Evolutionary conservation across 2,888 invertebrate genomes (phyloP).

Genomic region (Caenorhabditis auriculariae): DNA sequence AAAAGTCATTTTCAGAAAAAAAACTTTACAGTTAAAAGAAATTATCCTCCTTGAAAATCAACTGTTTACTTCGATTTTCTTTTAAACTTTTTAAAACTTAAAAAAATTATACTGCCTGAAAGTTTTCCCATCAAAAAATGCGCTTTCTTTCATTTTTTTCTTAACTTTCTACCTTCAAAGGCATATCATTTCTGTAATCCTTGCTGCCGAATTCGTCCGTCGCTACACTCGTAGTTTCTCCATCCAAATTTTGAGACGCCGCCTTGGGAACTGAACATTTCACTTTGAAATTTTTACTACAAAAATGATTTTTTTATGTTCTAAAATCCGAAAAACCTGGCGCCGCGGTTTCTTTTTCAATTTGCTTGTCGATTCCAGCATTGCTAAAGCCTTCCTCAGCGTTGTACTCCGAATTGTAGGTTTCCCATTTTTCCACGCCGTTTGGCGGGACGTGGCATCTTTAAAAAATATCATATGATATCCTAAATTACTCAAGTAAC

Average conservation of each 20-base stretch:
- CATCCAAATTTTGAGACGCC: conserved; percentile 34
- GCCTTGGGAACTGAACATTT: conserved; percentile 33
- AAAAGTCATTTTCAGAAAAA: background rate
- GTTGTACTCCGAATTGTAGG: conserved; percentile 32
- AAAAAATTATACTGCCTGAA: too few species aligned
- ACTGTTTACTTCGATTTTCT: background rate
- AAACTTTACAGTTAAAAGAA: background rate
- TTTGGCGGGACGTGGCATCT: too few species aligned
- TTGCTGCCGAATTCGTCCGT: conserved; percentile 49
- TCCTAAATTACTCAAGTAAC: too few species aligned
- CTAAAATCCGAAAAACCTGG: background rate
- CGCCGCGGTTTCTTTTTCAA: conserved; percentile 2
- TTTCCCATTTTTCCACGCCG: conserved; percentile 32
- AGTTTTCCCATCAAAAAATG: too few species aligned
- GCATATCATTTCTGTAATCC: conserved; percentile 47
- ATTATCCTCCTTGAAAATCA: too few species aligned
- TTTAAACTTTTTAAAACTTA: background rate
- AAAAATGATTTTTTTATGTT: background rate
- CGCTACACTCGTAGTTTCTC: conserved; percentile 3
- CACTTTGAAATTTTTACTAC: background rate
- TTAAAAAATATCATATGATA: too few species aligned
- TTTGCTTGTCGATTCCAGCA: background rate
- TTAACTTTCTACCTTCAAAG: conserved; percentile 28
- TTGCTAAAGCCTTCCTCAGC: conserved; percentile 18
- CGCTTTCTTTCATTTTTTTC: conserved; percentile 1